Conservation (phyloP, 2,888 invertebrate species). For the Callinectes sapidus region DNA sequence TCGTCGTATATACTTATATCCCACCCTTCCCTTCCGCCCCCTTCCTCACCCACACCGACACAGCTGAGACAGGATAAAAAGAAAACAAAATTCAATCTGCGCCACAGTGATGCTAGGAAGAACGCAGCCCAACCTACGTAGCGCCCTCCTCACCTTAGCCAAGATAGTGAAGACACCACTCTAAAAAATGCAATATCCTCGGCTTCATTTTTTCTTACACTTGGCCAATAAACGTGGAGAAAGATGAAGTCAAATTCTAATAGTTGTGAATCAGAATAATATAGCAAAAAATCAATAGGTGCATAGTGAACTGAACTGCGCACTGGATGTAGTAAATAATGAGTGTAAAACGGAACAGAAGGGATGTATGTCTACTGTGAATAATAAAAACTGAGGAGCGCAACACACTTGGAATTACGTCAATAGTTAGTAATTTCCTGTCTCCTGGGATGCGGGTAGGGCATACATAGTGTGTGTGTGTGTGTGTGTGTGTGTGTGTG, state of each 20-base stretch:
- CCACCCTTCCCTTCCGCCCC: neutral
- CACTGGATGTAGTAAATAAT: neutral
- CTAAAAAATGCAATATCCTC: neutral
- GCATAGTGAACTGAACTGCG: neutral
- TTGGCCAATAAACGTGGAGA: neutral
- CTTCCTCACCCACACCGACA: neutral
- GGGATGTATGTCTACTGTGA: neutral
- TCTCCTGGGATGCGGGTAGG: neutral
- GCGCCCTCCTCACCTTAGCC: neutral
- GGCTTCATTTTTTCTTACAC: neutral
- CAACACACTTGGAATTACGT: neutral
- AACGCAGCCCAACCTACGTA: neutral
- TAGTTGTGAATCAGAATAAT: neutral
- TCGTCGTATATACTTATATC: neutral
- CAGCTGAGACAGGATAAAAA: neutral
- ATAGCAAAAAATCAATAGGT: neutral
- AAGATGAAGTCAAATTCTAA: neutral
- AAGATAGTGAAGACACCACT: neutral
- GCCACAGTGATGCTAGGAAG: neutral
- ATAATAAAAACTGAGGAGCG: neutral
- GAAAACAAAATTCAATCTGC: neutral
- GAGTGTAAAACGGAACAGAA: neutral
- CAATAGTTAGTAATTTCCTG: neutral
- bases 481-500: too few relatives aligned
- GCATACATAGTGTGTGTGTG: neutral